Conservation (phyloP, 2,113 vertebrate genomes). For the Neolamprologus brichardi region DNA sequence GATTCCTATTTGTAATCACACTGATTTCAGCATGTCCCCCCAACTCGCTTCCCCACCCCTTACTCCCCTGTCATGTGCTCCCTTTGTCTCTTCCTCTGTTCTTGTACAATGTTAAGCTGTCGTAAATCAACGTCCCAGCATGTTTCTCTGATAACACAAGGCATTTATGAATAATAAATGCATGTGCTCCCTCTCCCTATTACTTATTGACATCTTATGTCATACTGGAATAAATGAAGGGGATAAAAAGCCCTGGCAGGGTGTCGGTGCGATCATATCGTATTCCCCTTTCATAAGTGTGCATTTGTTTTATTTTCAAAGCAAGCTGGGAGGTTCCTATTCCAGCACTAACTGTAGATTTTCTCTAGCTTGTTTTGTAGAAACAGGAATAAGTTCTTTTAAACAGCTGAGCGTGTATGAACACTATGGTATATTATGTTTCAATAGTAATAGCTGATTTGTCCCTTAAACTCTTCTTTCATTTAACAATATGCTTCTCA, state of each 20-base stretch:
- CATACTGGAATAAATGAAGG: not conserved
- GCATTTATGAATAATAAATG: constrained; percentile 44
- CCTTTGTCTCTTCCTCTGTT: not conserved
- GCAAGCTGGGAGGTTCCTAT: not conserved
- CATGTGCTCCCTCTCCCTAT: not conserved
- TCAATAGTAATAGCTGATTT: not conserved
- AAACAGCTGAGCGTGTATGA: not conserved
- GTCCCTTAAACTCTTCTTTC: not conserved
- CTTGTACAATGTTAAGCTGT: not conserved
- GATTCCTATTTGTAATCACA: not conserved
- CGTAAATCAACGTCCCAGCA: not conserved
- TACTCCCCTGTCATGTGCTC: not conserved
- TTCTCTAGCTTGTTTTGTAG: not conserved
- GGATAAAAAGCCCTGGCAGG: not conserved
- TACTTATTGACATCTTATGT: constrained; percentile 37
- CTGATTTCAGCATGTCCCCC: not conserved
- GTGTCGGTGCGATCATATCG: not conserved
- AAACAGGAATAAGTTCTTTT: not conserved
- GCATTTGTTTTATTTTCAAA: not conserved
- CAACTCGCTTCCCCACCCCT: not conserved
- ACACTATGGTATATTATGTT: not conserved
- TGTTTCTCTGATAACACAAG: constrained; percentile 22
- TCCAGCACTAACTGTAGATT: not conserved
- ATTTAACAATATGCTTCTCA: not conserved
- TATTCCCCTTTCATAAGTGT: not conserved